Percentiles rank a stretch among this genome's conserved stretches.
Conservation (phyloP, 2,797 vertebrate genomes). For the Australoheros facetus region DNA sequence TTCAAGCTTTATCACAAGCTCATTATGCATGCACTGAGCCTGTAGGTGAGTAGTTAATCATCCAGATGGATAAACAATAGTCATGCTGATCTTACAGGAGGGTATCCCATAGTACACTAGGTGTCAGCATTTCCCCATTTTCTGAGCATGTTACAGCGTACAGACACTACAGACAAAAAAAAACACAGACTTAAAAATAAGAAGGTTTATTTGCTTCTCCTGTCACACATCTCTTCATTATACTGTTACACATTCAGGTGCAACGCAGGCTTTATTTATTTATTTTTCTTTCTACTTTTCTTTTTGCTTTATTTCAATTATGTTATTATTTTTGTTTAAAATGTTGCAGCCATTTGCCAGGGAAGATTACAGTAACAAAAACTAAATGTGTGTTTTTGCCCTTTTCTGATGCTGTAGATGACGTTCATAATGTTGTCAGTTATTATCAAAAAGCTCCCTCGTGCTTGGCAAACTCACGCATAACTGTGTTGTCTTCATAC, state of each 20-base stretch:
- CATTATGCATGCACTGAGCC: conserved; percentile 40
- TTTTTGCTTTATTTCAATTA: neutral
- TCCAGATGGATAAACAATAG: conserved; percentile 11
- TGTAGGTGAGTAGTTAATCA: conserved; percentile 46
- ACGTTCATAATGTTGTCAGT: neutral
- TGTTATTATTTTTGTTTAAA: neutral
- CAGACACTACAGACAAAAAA: neutral
- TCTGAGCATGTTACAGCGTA: neutral
- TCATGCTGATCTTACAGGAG: neutral
- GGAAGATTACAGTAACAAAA: neutral
- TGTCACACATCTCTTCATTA: neutral
- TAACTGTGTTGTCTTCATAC: neutral
- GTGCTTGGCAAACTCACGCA: neutral
- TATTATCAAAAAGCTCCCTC: neutral
- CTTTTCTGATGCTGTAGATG: neutral
- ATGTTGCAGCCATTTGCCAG: neutral
- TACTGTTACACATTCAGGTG: neutral
- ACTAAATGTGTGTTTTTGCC: neutral
- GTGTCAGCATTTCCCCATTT: conserved; percentile 61
- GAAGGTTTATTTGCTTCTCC: too few relatives aligned
- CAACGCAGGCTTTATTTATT: neutral
- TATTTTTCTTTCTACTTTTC: too few relatives aligned
- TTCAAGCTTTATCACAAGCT: conserved; percentile 17
- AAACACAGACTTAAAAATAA: too few relatives aligned
- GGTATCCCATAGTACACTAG: conserved; percentile 55